A percentile compares a stretch with the other conserved stretches of the same genome.
phyloP scores from a whole-genome alignment of 2,797 vertebrate species.

The Phaenicophaeus curvirostris region DNA sequence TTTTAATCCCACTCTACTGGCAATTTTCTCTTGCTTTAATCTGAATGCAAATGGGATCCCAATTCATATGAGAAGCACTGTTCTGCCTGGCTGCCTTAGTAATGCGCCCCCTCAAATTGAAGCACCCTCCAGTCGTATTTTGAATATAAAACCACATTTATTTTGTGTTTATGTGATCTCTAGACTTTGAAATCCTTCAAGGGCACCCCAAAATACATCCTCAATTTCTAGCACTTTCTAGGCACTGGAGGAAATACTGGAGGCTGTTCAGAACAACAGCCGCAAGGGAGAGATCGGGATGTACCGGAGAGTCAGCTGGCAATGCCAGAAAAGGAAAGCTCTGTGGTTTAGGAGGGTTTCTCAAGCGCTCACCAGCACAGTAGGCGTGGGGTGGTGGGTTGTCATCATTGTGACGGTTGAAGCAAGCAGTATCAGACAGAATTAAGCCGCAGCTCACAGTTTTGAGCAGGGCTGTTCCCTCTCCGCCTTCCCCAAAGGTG shows the following conservation, averaged over 20 bases:
- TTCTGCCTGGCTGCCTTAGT: background rate
- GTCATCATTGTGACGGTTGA: background rate
- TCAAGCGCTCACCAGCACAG: background rate
- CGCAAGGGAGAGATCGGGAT: background rate
- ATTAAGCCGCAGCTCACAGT: background rate
- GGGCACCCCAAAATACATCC: background rate
- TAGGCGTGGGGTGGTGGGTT: background rate
- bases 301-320: background rate
- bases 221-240: background rate
- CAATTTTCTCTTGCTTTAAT: constrained; percentile 28
- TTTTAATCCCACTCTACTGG: constrained; percentile 14
- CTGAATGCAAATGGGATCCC: background rate
- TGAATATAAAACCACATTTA: background rate
- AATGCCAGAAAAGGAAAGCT: background rate
- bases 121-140: background rate
- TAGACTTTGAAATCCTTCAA: background rate
- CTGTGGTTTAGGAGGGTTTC: background rate
- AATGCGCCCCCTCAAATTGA: background rate
- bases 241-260: background rate
- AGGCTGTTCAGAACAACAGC: constrained; percentile 1
- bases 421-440: background rate
- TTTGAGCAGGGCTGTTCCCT: background rate
- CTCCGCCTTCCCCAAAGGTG: background rate
- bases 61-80: background rate
- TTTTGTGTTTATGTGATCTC: background rate